A percentile compares a stretch with the other conserved stretches of the same genome.
These are phyloP conservation scores for Aurelia aurita DNA, from an alignment of 30 jellyfish, hydroid and myxozoan species.

Conservation along the genomic window DNA sequence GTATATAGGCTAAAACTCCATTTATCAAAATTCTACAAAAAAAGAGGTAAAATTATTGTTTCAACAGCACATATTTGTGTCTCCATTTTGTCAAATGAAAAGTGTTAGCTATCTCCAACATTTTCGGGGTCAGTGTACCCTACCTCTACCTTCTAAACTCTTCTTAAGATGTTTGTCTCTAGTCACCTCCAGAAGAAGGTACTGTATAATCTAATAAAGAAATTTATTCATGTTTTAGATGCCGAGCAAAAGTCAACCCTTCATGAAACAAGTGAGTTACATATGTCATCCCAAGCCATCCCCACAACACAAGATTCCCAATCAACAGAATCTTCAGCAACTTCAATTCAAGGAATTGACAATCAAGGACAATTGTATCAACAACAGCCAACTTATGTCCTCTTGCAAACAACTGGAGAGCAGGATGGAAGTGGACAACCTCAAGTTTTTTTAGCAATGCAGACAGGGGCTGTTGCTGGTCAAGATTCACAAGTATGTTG, in stretches of 20 bases:
- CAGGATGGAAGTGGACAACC: constrained; percentile 94
- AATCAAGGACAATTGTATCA: constrained; percentile 61
- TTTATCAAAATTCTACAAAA: too few species aligned
- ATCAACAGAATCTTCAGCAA: constrained; percentile 16
- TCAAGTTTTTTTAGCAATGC: constrained; percentile 96
- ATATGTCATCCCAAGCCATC: constrained; percentile 14
- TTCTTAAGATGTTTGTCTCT: too few species aligned
- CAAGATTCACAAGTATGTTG: constrained; percentile 85
- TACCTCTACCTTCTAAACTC: too few species aligned
- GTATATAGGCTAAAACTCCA: too few species aligned
- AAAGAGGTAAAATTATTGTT: too few species aligned
- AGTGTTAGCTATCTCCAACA: too few species aligned
- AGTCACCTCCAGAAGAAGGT: too few species aligned
- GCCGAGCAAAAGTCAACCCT: constrained; percentile 25
- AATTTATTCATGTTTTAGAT: neutral
- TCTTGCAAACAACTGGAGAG: constrained; percentile 90
- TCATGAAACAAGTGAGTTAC: constrained; percentile 23
- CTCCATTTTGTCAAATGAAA: too few species aligned
- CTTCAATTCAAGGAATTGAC: constrained; percentile 60
- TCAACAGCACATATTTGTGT: too few species aligned
- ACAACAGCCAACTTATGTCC: constrained; percentile 96
- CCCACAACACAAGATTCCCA: constrained; percentile 19
- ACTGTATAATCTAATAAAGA: too few species aligned
- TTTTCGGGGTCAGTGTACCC: too few species aligned
- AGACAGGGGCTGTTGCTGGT: constrained; percentile 74